Conservation (phyloP, 37 sponge, comb jelly and placozoan genomes). For the Oopsacas minuta region DNA sequence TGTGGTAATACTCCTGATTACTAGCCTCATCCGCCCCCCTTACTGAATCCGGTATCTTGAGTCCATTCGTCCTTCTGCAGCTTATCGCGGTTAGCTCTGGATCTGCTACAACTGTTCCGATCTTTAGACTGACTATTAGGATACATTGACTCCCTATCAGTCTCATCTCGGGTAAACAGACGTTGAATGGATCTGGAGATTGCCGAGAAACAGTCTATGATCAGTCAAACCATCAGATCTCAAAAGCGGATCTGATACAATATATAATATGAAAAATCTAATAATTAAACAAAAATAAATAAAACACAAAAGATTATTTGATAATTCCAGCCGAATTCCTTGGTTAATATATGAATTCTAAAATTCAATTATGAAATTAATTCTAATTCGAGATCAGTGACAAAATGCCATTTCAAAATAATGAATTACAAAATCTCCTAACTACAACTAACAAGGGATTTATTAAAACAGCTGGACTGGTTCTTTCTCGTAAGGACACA, state of each 20-base stretch:
- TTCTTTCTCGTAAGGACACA: background rate
- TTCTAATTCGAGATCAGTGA: conserved; percentile 9
- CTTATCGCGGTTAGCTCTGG: background rate
- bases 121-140: background rate
- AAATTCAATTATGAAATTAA: too few relatives aligned
- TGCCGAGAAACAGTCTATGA: conserved; percentile 5
- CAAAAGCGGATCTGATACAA: too few relatives aligned
- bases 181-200: conserved; percentile 9
- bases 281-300: too few relatives aligned
- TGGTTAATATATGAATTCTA: too few relatives aligned
- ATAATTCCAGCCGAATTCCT: too few relatives aligned
- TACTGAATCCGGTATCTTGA: background rate
- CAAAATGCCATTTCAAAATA: background rate
- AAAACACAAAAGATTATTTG: too few relatives aligned
- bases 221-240: background rate
- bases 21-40: conserved; percentile 9
- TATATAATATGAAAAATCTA: too few relatives aligned
- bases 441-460: background rate
- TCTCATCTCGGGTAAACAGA: background rate
- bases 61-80: background rate
- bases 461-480: background rate
- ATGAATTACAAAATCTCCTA: background rate
- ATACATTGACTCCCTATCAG: background rate
- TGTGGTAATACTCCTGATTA: background rate
- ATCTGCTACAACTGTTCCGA: background rate